phyloP scores from a whole-genome alignment of 2,113 vertebrate genomes.

The Catharus bicknelli region DNA sequence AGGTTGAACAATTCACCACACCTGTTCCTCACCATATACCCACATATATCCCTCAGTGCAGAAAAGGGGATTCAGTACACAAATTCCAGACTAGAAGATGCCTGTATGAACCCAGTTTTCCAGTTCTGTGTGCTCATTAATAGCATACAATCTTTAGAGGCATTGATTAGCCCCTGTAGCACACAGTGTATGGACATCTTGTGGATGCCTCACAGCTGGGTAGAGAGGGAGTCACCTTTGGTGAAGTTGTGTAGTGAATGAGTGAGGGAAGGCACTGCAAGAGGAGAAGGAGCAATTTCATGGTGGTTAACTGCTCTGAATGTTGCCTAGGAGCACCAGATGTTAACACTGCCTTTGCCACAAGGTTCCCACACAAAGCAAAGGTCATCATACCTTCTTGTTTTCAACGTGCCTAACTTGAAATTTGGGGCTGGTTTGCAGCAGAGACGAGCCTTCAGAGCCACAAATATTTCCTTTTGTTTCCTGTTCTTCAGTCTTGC shows the following conservation, averaged over 20 bases:
- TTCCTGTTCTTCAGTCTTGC: neutral
- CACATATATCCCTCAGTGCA: neutral
- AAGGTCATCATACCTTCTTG: neutral
- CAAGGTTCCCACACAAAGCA: neutral
- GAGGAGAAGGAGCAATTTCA: neutral
- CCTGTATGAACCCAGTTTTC: neutral
- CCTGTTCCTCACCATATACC: rapidly evolving
- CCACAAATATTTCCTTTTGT: neutral
- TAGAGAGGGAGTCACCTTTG: neutral
- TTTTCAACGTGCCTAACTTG: neutral
- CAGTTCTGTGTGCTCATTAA: rapidly evolving
- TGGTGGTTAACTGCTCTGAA: neutral
- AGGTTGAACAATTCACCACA: rapidly evolving
- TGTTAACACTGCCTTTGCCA: neutral
- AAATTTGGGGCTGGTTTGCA: neutral
- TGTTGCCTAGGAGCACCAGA: neutral
- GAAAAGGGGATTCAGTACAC: neutral
- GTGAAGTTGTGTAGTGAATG: neutral
- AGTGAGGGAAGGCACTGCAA: neutral
- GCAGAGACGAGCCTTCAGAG: neutral
- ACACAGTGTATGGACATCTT: neutral
- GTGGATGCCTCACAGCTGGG: neutral
- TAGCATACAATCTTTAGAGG: neutral
- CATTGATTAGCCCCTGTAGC: neutral
- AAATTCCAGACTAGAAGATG: neutral